Conservation (phyloP, 2,113 vertebrate species). For the Cynoglossus semilaevis region DNA sequence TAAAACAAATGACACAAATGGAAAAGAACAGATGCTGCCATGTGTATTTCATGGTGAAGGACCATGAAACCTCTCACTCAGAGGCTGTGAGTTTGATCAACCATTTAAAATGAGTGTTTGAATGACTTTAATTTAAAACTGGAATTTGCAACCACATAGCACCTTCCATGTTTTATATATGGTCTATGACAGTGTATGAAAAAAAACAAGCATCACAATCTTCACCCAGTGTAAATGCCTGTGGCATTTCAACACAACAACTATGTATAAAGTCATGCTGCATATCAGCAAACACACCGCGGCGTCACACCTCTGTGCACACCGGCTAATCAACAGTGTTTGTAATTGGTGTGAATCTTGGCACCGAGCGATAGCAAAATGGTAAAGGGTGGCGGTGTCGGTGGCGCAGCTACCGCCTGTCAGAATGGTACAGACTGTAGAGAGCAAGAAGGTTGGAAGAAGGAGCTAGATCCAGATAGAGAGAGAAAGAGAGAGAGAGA, state of each 20-base stretch:
- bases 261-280: slow-evolving; percentile 1
- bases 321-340: slow-evolving; percentile 38
- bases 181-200: too few relatives aligned
- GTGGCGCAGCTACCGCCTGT: slow-evolving; percentile 31
- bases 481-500: neutral
- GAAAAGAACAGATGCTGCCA: too few relatives aligned
- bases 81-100: too few relatives aligned
- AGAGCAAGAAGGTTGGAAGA: slow-evolving; percentile 21
- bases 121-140: too few relatives aligned
- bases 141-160: too few relatives aligned
- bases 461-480: slow-evolving; percentile 9
- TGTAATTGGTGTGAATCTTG: slow-evolving; percentile 46
- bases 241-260: neutral
- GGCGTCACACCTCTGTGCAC: slow-evolving; percentile 25
- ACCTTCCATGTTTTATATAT: too few relatives aligned
- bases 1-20: neutral
- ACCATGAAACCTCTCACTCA: too few relatives aligned
- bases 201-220: too few relatives aligned
- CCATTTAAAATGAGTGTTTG: too few relatives aligned
- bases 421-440: slow-evolving; percentile 44
- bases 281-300: slow-evolving; percentile 14
- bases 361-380: slow-evolving; percentile 10
- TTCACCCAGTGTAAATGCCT: neutral
- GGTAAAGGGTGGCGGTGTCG: slow-evolving; percentile 33
- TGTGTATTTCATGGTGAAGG: too few relatives aligned